Conservation (phyloP, 2,113 vertebrate species). For the Myanophis thanlyinensis region DNA sequence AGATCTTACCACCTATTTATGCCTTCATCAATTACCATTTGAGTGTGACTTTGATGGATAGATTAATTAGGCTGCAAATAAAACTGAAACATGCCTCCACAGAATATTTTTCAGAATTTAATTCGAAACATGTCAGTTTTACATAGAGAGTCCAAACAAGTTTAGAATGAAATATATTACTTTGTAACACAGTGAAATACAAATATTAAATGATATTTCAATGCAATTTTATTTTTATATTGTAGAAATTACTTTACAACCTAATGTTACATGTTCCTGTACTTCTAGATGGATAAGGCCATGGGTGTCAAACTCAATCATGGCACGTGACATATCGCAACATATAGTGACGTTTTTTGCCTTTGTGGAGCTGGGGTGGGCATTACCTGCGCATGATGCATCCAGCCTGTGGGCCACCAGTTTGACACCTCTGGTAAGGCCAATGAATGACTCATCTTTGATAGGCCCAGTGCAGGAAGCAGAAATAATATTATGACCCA, state of each 20-base stretch:
- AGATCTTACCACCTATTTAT: neutral
- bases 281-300: neutral
- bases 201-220: neutral
- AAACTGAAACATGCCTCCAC: neutral
- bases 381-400: too few relatives aligned
- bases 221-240: neutral
- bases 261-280: neutral
- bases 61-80: neutral
- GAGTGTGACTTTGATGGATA: neutral
- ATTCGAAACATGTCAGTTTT: neutral
- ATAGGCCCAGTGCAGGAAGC: neutral
- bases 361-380: too few relatives aligned
- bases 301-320: too few relatives aligned
- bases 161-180: neutral
- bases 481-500: neutral
- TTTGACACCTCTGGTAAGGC: too few relatives aligned
- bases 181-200: neutral
- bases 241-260: neutral
- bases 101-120: neutral
- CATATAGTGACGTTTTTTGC: too few relatives aligned
- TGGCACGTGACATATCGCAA: too few relatives aligned
- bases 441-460: neutral
- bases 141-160: neutral
- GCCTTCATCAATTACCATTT: neutral
- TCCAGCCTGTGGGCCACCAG: too few relatives aligned